phyloP scores from a whole-genome alignment of 2,888 invertebrate species.

The Dioctria rufipes region DNA sequence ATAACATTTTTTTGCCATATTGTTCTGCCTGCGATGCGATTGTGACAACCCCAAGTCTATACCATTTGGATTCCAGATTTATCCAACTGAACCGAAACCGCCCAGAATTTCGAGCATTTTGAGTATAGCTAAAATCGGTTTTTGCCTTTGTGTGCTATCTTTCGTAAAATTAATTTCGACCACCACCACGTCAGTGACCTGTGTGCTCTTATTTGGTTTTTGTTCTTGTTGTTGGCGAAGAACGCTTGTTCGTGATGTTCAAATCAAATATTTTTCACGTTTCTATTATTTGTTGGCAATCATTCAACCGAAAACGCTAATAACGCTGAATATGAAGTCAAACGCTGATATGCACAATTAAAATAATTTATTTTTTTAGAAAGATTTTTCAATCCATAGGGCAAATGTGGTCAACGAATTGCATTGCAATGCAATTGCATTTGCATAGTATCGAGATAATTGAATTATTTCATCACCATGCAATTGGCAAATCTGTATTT shows the following conservation, averaged over 20 bases:
- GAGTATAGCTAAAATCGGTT: too few species aligned
- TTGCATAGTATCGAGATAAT: neutral
- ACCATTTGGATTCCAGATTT: too few species aligned
- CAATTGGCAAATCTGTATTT: neutral
- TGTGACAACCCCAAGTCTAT: too few species aligned
- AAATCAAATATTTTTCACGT: constrained; percentile 20
- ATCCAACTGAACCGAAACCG: too few species aligned
- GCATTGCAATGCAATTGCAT: neutral
- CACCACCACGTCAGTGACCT: too few species aligned
- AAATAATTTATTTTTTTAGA: neutral
- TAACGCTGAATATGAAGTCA: neutral
- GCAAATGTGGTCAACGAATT: neutral
- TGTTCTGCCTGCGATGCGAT: too few species aligned
- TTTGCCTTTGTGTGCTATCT: too few species aligned
- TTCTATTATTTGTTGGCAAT: constrained; percentile 27
- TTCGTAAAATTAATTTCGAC: too few species aligned
- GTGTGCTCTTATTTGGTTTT: too few species aligned
- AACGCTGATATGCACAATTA: neutral
- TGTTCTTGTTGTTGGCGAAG: neutral
- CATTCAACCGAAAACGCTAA: constrained; percentile 42
- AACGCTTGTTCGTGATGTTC: constrained; percentile 3
- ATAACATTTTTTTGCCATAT: too few species aligned
- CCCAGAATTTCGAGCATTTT: too few species aligned
- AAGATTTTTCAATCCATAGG: neutral
- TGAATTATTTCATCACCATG: neutral